A percentile compares a stretch with the other conserved stretches of the same genome.
Evolutionary conservation across 2,888 invertebrate species (phyloP).

Genomic region (Syrista parreyssii): DNA sequence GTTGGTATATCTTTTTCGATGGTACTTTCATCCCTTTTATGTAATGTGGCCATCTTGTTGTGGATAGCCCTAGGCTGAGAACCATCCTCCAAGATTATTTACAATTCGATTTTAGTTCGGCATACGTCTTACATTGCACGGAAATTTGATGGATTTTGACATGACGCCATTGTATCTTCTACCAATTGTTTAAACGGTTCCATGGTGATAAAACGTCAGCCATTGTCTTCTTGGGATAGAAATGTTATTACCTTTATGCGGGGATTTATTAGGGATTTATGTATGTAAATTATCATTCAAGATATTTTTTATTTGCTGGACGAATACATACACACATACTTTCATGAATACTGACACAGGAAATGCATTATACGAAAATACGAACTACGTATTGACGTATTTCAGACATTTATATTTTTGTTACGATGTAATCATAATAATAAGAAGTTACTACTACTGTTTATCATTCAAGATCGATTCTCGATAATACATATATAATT

Average conservation of each 20-base stretch:
- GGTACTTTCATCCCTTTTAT: neutral
- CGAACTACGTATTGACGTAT: neutral
- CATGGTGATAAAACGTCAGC: slow-evolving; percentile 37
- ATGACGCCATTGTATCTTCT: slow-evolving; percentile 7
- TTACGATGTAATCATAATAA: neutral
- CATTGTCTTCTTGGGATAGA: neutral
- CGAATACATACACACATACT: neutral
- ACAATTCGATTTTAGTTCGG: neutral
- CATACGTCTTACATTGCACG: neutral
- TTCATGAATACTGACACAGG: neutral
- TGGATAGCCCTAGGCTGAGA: neutral
- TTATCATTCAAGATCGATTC: neutral
- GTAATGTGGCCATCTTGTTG: neutral
- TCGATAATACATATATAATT: neutral
- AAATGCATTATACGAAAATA: neutral
- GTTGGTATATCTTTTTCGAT: neutral
- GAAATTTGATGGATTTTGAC: neutral
- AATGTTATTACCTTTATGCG: neutral
- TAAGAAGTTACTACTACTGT: neutral
- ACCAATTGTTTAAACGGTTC: slow-evolving; percentile 48
- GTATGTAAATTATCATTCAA: neutral
- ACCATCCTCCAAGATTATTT: neutral
- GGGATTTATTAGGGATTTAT: neutral
- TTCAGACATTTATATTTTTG: neutral
- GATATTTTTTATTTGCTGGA: neutral